Conservation (phyloP, 2,797 vertebrate genomes). For the Ctenopoma kingsleyae region DNA sequence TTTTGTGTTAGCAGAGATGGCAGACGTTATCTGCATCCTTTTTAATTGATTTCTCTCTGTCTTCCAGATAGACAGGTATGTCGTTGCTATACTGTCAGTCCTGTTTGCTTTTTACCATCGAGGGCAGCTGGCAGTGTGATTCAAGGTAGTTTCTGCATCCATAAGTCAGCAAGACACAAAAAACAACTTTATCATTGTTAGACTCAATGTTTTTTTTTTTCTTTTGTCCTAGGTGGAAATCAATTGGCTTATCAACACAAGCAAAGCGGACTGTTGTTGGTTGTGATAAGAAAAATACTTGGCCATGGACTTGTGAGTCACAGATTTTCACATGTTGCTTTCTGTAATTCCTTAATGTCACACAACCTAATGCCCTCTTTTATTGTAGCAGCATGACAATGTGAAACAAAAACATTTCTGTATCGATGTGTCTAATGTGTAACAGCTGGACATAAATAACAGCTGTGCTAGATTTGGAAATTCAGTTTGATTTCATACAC, state of each 20-base stretch:
- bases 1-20: slow-evolving; percentile 62
- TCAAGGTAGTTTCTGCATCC: slow-evolving; percentile 28
- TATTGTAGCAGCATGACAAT: neutral
- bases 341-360: slow-evolving; percentile 26
- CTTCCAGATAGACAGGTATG: slow-evolving; percentile 49
- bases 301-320: slow-evolving; percentile 10
- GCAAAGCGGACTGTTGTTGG: slow-evolving; percentile 26
- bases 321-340: slow-evolving; percentile 8
- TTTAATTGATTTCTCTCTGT: slow-evolving; percentile 65
- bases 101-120: slow-evolving; percentile 14
- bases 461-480: neutral
- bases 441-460: neutral
- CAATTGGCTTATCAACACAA: slow-evolving; percentile 48
- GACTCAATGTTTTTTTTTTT: slow-evolving; percentile 22
- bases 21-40: slow-evolving; percentile 64
- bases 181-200: slow-evolving; percentile 11
- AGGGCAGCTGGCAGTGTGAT: slow-evolving; percentile 30
- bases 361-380: neutral
- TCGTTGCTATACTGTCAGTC: slow-evolving; percentile 19
- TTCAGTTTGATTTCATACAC: neutral
- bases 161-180: slow-evolving; percentile 36
- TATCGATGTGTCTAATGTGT: neutral
- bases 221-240: slow-evolving; percentile 36
- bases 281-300: slow-evolving; percentile 35
- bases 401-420: slow-evolving; percentile 7